Conservation (phyloP, 92 coral and sea anemone species). For the Umimayanthus kanabou region DNA sequence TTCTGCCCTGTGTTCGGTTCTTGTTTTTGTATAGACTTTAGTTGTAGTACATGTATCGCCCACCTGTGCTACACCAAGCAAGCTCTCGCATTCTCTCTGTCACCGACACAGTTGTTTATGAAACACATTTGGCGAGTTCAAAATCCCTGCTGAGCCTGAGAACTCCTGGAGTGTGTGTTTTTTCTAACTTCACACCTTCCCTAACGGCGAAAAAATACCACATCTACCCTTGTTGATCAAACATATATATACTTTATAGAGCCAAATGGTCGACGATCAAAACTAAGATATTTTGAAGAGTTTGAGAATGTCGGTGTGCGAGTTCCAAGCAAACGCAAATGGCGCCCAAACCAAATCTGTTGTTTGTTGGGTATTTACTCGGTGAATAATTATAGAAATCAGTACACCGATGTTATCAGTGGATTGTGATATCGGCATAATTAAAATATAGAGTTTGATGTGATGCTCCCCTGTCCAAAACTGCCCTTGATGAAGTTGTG, state of each 20-base stretch:
- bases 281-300: neutral
- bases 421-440: neutral
- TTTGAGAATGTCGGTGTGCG: too few relatives aligned
- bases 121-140: too few relatives aligned
- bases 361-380: neutral
- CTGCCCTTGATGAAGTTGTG: neutral
- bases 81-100: too few relatives aligned
- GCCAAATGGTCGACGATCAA: neutral
- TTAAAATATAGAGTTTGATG: neutral
- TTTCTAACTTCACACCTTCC: too few relatives aligned
- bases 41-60: neutral
- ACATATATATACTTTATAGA: too few relatives aligned
- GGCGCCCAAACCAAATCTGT: neutral
- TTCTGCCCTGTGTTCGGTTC: neutral
- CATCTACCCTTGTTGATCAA: too few relatives aligned
- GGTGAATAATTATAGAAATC: too few relatives aligned
- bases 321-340: neutral
- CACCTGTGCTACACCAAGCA: neutral
- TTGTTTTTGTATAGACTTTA: neutral
- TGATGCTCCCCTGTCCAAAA: neutral
- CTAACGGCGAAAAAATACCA: too few relatives aligned
- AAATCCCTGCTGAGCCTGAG: neutral
- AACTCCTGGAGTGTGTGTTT: neutral
- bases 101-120: too few relatives aligned
- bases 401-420: neutral